phyloP scores from a whole-genome alignment of 92 coral and sea anemone genomes.

The Scolanthus callimorphus region DNA sequence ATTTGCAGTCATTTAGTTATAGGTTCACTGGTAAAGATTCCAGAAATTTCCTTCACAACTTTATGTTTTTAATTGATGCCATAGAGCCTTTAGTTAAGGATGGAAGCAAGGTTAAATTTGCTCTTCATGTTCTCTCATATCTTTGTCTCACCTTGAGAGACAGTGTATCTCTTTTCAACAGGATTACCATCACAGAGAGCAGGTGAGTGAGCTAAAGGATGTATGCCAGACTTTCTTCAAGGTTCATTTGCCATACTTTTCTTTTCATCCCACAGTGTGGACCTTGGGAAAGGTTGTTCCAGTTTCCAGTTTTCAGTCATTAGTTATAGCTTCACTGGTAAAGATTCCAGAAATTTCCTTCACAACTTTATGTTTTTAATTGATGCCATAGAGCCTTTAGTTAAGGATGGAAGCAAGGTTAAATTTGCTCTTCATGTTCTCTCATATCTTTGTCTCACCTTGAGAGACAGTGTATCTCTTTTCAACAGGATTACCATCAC shows the following conservation, averaged over 20 bases:
- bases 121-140: constrained; percentile 8
- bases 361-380: constrained; percentile 25
- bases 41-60: constrained; percentile 26
- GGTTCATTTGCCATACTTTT: not conserved
- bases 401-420: not conserved
- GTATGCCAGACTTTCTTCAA: not conserved
- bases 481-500: constrained; percentile 19
- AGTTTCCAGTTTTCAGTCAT: no score
- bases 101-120: not conserved
- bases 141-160: constrained; percentile 6
- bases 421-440: constrained; percentile 30
- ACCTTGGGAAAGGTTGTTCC: constrained; percentile 5
- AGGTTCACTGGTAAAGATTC: constrained; percentile 39
- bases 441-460: constrained; percentile 23
- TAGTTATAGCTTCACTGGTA: constrained; percentile 39
- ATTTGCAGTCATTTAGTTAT: constrained; percentile 2
- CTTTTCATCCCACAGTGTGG: constrained; percentile 19
- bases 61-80: constrained; percentile 26
- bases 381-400: constrained; percentile 2
- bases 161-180: constrained; percentile 31
- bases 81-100: constrained; percentile 11
- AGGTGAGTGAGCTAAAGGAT: constrained; percentile 9
- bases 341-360: constrained; percentile 31
- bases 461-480: constrained; percentile 47
- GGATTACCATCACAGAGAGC: constrained; percentile 5